Conservation (phyloP, 2,113 vertebrate genomes). For the Turnix velox region DNA sequence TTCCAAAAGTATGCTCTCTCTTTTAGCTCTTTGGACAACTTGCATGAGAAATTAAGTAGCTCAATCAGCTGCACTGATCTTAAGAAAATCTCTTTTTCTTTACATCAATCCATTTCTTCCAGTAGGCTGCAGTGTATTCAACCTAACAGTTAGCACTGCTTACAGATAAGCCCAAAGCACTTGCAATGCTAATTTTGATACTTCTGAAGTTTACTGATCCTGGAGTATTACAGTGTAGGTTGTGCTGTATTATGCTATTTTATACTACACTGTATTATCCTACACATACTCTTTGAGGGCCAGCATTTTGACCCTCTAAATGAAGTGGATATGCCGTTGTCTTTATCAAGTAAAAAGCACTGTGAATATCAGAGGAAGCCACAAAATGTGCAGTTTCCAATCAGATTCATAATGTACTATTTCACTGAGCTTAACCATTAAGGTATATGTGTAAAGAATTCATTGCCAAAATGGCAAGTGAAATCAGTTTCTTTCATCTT, state of each 20-base stretch:
- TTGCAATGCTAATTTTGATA: not conserved
- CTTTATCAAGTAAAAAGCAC: not conserved
- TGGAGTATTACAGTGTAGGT: not conserved
- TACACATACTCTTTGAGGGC: not conserved
- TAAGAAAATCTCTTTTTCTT: not conserved
- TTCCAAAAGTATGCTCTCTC: not conserved
- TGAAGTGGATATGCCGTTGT: not conserved
- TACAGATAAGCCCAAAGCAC: not conserved
- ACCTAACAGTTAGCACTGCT: not conserved
- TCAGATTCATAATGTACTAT: not conserved
- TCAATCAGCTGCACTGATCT: not conserved
- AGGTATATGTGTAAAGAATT: not conserved
- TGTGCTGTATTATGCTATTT: not conserved
- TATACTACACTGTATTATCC: not conserved
- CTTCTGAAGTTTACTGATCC: not conserved
- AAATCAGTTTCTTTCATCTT: not conserved
- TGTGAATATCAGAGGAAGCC: not conserved
- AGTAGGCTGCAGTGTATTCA: not conserved
- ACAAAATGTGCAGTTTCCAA: not conserved
- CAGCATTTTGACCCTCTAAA: not conserved
- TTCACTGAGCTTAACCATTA: not conserved
- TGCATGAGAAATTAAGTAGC: not conserved
- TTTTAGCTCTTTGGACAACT: not conserved
- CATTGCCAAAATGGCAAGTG: not conserved
- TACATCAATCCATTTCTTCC: not conserved